These are phyloP conservation scores for Irena cyanogastra DNA, from an alignment of 2,113 vertebrate species.

Conservation along the genomic window DNA sequence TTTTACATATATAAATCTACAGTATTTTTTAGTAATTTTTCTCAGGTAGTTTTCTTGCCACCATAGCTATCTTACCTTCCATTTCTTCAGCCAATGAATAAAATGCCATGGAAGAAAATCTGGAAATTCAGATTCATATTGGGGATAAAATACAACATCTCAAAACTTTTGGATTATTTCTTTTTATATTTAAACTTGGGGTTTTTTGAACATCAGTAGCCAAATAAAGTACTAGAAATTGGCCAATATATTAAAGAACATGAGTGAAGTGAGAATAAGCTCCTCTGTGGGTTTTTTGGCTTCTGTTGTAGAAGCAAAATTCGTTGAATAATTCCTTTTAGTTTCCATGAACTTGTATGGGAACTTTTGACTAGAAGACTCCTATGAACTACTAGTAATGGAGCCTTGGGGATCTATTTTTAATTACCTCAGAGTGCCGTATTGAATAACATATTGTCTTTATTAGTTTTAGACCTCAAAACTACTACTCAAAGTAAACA, in stretches of 20 bases:
- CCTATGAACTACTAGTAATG: not conserved
- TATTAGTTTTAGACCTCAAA: slow-evolving; percentile 29
- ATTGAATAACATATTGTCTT: slow-evolving; percentile 18
- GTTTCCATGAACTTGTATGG: not conserved
- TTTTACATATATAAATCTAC: not conserved
- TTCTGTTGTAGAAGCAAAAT: not conserved
- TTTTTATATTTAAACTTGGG: not conserved
- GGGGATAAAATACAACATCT: not conserved
- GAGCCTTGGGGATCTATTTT: slow-evolving; percentile 34
- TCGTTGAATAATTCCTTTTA: not conserved
- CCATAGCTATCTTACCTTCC: not conserved
- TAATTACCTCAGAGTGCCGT: slow-evolving; percentile 27
- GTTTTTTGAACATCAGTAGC: not conserved
- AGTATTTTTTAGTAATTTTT: not conserved
- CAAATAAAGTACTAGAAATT: not conserved
- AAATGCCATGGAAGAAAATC: not conserved
- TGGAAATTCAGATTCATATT: not conserved
- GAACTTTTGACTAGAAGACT: not conserved
- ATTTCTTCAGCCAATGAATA: not conserved
- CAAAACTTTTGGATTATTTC: not conserved
- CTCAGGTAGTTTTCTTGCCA: not conserved
- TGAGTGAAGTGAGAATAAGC: not conserved
- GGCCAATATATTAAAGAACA: not conserved
- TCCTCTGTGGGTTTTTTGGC: not conserved
- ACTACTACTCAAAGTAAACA: slow-evolving; percentile 5